Evolutionary conservation across 2,797 vertebrate species (phyloP), one percentile per base, ranked within the genome.

Genomic region (Clangula hyemalis): DNA sequence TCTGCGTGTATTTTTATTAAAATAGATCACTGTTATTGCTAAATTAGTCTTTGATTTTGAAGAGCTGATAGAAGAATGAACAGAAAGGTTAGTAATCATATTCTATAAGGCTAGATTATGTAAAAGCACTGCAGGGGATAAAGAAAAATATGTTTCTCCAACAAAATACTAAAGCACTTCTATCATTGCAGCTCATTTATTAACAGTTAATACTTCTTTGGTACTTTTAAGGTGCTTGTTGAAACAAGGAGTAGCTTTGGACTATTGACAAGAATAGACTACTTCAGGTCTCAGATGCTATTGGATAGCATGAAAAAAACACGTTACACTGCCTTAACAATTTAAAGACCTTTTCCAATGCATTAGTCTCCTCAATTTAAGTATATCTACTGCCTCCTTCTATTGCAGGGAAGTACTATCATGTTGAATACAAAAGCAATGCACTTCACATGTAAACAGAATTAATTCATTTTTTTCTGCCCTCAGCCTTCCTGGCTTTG

Each of bases 131-230:
- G 93, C 82, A 95, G 83, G 38, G 34, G 65, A 84, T 75, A 86
- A 95, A 89, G 41, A 79, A 89, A 79, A 76, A 6, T 68, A 74
- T 30, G 28, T 58, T 38, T 89, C 64, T 71, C 77, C 30, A 25
- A 20, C 9, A 28, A 85, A 41, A 62, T 54, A 61, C 79, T 68
- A 79, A 92, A 94, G 84, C 74, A 78, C 51, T 79, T 96, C 61
- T 86, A 82, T 75, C 60, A 61, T 77, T 85, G 80, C 54, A 90
- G 79, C 69, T 96, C 90, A 49, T 78, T 87, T 94, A 76, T 83
- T 87, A 80, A 73, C 62, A 84, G 49, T 89, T 97, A 96, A 94
- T 72, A 96, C 91, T 96, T 90, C 95, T 97, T 94, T 93, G 96
- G 93, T 92, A 93, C 28, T 94, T 91, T 96, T 85, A 96, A 95